Evolutionary conservation across 1,140 invertebrate genomes (phyloP).

Genomic region (Scaptomyza pallida): DNA sequence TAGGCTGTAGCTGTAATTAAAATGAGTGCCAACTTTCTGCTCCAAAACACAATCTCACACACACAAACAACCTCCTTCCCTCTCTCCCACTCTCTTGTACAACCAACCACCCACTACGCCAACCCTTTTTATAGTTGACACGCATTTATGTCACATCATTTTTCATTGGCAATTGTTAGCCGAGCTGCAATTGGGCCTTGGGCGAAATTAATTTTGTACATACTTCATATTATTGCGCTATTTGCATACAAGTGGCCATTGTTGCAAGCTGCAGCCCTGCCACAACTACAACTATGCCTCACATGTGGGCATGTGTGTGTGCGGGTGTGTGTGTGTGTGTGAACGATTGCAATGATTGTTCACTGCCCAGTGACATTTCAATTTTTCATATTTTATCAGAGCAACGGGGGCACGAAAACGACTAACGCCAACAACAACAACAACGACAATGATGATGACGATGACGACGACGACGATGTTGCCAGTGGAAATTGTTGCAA

Average conservation of each 20-base stretch:
- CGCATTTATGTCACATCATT: slow-evolving; percentile 77
- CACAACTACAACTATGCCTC: slow-evolving; percentile 18
- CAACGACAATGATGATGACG: slow-evolving; percentile 1
- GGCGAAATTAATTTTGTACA: slow-evolving; percentile 75
- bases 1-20: slow-evolving; percentile 84
- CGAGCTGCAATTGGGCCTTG: slow-evolving; percentile 50
- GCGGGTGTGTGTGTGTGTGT: slow-evolving; percentile 12
- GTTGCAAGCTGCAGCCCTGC: slow-evolving; percentile 44
- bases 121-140: not conserved
- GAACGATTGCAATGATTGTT: slow-evolving; percentile 40
- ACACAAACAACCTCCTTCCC: not conserved
- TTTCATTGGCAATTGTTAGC: slow-evolving; percentile 80
- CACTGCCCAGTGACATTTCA: slow-evolving; percentile 67
- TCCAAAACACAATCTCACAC: not conserved
- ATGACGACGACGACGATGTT: slow-evolving; percentile 9
- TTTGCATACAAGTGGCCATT: slow-evolving; percentile 65
- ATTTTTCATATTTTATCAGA: slow-evolving; percentile 73
- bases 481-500: slow-evolving; percentile 77
- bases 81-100: too few relatives aligned
- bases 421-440: slow-evolving; percentile 27
- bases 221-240: slow-evolving; percentile 77
- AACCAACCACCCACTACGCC: not conserved
- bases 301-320: slow-evolving; percentile 4
- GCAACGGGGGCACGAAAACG: slow-evolving; percentile 10
- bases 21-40: slow-evolving; percentile 74